Conservation (phyloP, 2,113 vertebrate species). For the Rhodinocichla rosea region DNA sequence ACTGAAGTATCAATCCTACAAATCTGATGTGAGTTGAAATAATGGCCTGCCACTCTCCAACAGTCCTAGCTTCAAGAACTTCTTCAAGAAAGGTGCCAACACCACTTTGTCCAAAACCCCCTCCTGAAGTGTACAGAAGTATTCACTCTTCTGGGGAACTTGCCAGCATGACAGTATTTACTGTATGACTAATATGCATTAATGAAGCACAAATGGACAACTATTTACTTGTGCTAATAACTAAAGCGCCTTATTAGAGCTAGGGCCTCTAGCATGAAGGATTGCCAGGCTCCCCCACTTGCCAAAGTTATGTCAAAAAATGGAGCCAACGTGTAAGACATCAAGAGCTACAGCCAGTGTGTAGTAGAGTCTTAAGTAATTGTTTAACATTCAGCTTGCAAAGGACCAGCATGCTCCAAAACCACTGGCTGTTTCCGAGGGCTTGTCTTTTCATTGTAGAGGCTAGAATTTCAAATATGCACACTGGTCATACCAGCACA, state of each 20-base stretch:
- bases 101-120: conserved; percentile 2
- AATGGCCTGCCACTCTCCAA: not conserved
- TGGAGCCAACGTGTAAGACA: conserved; percentile 19
- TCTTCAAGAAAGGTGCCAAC: conserved; percentile 44
- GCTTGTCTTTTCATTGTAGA: conserved; percentile 31
- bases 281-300: conserved; percentile 39
- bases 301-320: conserved; percentile 66
- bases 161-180: conserved; percentile 46
- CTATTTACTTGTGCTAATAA: conserved; percentile 55
- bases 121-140: conserved; percentile 29
- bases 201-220: conserved; percentile 49
- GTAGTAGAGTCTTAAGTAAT: conserved; percentile 37
- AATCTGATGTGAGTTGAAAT: not conserved
- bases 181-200: conserved; percentile 49
- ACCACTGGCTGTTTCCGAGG: conserved; percentile 29
- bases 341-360: conserved; percentile 20
- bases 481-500: not conserved
- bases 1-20: not conserved
- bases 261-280: conserved; percentile 33
- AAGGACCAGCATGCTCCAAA: conserved; percentile 32
- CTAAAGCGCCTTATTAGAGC: conserved; percentile 45
- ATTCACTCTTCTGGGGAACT: conserved; percentile 28
- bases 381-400: conserved; percentile 39
- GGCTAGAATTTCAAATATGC: conserved; percentile 41
- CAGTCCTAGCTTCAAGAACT: conserved; percentile 11